Conservation (phyloP, 1,140 invertebrate genomes). For the Scylla paramamosain region DNA sequence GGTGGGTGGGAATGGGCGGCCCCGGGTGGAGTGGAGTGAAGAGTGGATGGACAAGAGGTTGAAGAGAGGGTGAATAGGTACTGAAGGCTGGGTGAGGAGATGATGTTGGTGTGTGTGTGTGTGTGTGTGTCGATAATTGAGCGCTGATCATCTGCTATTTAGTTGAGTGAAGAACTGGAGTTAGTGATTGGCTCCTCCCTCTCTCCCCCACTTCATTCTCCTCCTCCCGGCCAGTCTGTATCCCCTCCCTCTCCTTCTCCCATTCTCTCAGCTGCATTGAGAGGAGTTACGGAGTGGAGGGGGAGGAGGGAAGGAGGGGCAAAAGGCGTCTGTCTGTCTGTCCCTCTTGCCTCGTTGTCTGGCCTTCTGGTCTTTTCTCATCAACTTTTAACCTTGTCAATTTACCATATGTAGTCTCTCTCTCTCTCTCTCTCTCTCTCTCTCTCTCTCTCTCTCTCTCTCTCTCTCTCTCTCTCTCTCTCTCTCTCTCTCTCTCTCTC, state of each 20-base stretch:
- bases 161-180: background rate
- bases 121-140: background rate
- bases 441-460: conserved; percentile 42
- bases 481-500: conserved; percentile 44
- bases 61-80: too few species aligned
- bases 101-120: background rate
- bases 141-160: background rate
- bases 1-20: too few species aligned
- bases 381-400: conserved; percentile 3
- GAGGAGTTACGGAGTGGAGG: background rate
- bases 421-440: conserved; percentile 49
- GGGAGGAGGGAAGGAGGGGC: background rate
- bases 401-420: background rate
- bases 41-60: too few species aligned
- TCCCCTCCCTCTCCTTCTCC: background rate
- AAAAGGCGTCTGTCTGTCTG: conserved; percentile 36
- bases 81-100: background rate
- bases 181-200: background rate
- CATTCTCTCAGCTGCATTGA: conserved; percentile 1
- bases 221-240: background rate
- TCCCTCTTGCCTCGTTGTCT: background rate
- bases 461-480: conserved; percentile 51
- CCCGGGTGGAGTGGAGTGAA: too few species aligned
- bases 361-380: background rate
- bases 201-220: background rate